Conservation (phyloP, 1,140 invertebrate species). For the Druon quercuslanigerum region DNA sequence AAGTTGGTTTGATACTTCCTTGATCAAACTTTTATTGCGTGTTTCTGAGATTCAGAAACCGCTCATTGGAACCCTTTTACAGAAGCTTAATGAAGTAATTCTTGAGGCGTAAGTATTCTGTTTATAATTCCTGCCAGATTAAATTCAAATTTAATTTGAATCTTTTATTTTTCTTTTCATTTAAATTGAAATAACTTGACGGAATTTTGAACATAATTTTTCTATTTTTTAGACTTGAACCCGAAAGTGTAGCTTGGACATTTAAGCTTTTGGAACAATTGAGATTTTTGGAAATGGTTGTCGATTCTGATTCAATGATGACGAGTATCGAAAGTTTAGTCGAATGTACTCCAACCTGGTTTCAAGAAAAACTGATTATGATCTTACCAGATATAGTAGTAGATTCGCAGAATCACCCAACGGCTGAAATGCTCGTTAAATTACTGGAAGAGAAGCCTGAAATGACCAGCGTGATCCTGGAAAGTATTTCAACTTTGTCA, state of each 20-base stretch:
- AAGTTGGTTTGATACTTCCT: constrained; percentile 51
- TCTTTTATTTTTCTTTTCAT: no score
- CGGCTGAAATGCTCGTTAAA: constrained; percentile 65
- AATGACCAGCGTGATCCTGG: constrained; percentile 63
- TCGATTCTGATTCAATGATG: constrained; percentile 58
- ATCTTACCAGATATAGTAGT: constrained; percentile 68
- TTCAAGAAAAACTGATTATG: constrained; percentile 66
- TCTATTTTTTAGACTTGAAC: constrained; percentile 55
- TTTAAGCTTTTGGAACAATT: constrained; percentile 64
- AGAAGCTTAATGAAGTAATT: constrained; percentile 66
- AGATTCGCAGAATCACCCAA: constrained; percentile 65
- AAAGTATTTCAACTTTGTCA: constrained; percentile 65
- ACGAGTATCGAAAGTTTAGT: constrained; percentile 63
- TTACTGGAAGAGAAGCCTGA: constrained; percentile 61
- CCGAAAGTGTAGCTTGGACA: constrained; percentile 64
- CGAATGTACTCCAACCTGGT: constrained; percentile 67
- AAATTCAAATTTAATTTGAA: no score
- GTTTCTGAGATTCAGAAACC: constrained; percentile 63
- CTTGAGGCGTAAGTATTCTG: constrained; percentile 58
- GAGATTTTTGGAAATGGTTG: constrained; percentile 66
- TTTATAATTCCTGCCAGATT: not conserved
- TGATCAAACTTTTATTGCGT: constrained; percentile 66
- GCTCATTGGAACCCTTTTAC: constrained; percentile 58
- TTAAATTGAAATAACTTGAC: not conserved
- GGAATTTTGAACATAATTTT: constrained; percentile 32